Evolutionary conservation across 2,888 invertebrate species (phyloP), one percentile per base, ranked within the genome.

Genomic region (Nomada lathburiana): DNA sequence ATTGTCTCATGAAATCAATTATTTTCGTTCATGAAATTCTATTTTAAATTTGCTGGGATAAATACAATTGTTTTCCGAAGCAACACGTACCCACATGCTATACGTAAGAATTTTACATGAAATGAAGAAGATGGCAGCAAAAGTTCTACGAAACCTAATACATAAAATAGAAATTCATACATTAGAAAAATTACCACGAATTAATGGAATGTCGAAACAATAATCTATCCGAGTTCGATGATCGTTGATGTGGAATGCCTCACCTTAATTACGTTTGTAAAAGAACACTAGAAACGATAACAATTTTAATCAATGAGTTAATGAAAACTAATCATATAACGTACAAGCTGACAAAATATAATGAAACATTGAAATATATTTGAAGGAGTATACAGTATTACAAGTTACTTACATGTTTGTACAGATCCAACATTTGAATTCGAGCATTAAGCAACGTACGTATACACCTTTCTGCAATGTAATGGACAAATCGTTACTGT

Each of bases 371-470:
- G 76, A 69, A 76, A 83, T 83, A 59, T 70, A 77, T 73, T 79
- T 79, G 78, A 60, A 80, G 60, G 52, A 68, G 72, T 76, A 71
- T 62, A 80, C 80, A 82, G 83, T 87, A 84, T 85, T 88, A 87
- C 85, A 87, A 86, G 70, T 84, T 89, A 89, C 88, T 89, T 89
- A 89, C 88, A 88, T 87, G 83, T 89, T 82, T 89, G 92, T 93
- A 94, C 93, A 93, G 91, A 92, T 92, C 92, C 91, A 90, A 88
- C 76, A 81, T 88, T 89, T 76, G 88, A 89, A 87, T 84, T 88
- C 84, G 83, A 88, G 87, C 92, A 94, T 95, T 95, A 98, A 95
- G 98, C 98, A 95, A 98, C 98, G 95, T 98, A 98, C 89, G 98
- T 97, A 95, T 98, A 98, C 93, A 98, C 97, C 96, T 98, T 98